Evolutionary conservation across 2,888 invertebrate species (phyloP).

Genomic region (Malthinus seriepunctatus): DNA sequence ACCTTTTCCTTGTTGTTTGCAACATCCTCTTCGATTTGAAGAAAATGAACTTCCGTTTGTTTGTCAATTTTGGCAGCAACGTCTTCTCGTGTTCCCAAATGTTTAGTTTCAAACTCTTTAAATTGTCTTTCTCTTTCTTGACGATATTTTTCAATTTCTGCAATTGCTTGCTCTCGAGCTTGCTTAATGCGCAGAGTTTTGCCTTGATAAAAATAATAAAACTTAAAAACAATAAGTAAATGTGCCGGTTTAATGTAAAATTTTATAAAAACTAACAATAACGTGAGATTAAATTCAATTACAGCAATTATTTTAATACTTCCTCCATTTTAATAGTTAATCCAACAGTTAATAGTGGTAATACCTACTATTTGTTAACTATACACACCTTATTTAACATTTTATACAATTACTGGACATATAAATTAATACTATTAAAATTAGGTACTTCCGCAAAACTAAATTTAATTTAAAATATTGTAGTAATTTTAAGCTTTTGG

Average conservation of each 20-base stretch:
- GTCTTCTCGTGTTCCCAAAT: conserved; percentile 52
- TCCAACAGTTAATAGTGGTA: no score
- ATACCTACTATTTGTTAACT: background rate
- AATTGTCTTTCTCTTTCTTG: conserved; percentile 50
- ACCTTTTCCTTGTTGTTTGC: conserved; percentile 48
- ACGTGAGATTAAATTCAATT: no score
- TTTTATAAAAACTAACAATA: no score
- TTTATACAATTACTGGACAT: no score
- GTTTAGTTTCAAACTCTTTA: conserved; percentile 50
- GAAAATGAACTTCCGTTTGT: conserved; percentile 46
- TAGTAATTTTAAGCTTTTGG: background rate
- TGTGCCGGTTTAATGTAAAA: no score
- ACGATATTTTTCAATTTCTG: conserved; percentile 51
- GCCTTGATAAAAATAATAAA: conserved; percentile 37
- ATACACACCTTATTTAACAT: background rate
- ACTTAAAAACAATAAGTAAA: background rate
- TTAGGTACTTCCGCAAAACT: no score
- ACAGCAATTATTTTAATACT: no score
- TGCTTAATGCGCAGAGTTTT: conserved; percentile 52
- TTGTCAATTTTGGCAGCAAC: conserved; percentile 51
- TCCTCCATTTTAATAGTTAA: background rate
- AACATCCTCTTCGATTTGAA: conserved; percentile 44
- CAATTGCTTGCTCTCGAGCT: conserved; percentile 52
- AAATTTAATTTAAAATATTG: no score
- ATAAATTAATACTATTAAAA: no score